A percentile compares a stretch with the other conserved stretches of the same genome.
These are phyloP conservation scores for Suricata suricatta DNA, from an alignment of 2,113 vertebrate genomes.

Conservation along the genomic window DNA sequence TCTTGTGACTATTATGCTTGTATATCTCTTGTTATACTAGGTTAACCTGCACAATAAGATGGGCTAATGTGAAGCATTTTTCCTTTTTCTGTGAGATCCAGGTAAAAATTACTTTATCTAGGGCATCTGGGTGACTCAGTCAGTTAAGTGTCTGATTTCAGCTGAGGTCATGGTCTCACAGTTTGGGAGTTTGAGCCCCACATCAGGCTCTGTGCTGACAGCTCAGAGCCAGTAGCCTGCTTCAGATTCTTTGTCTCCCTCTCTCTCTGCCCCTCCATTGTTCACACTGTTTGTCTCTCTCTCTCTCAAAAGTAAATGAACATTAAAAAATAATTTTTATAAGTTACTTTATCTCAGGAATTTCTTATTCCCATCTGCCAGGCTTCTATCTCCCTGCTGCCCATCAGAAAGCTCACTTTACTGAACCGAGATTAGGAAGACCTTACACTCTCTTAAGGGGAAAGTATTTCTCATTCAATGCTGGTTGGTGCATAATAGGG, in stretches of 20 bases:
- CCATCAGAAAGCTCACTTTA: not conserved
- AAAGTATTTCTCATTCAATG: not conserved
- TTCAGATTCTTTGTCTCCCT: no score
- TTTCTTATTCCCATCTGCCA: not conserved
- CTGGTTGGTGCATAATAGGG: not conserved
- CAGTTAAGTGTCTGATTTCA: no score
- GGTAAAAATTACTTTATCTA: not conserved
- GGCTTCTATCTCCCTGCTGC: not conserved
- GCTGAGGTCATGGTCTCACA: no score
- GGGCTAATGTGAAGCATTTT: not conserved
- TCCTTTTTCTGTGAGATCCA: not conserved
- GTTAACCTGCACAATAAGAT: not conserved
- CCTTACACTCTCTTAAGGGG: not conserved
- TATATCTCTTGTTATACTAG: not conserved
- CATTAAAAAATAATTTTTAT: no score
- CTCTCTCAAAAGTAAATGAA: no score
- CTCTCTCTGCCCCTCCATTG: no score
- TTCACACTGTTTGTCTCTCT: no score
- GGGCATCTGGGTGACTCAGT: no score
- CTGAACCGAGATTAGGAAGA: not conserved
- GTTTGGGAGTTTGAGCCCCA: no score
- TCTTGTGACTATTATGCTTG: not conserved
- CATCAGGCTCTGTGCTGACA: no score
- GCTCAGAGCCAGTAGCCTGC: no score
- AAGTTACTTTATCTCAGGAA: not conserved